A percentile compares a stretch with the other conserved stretches of the same genome.
These are phyloP conservation scores for Muscicapa adusta DNA, from an alignment of 2,113 vertebrate genomes.

Conservation along the genomic window DNA sequence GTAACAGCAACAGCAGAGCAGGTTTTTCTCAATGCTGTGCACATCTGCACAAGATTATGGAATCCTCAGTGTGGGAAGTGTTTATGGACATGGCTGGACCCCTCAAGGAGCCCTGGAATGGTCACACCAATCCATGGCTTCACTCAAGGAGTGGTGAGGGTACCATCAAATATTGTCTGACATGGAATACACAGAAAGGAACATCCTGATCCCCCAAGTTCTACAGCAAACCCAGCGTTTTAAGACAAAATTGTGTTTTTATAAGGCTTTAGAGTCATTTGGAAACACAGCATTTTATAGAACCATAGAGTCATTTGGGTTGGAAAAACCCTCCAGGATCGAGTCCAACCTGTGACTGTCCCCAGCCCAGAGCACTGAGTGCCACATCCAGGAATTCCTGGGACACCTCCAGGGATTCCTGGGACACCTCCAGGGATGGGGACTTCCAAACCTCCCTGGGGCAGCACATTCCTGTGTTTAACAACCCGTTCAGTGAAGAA, in stretches of 20 bases:
- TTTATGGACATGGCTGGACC: accelerated
- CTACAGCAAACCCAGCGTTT: neutral
- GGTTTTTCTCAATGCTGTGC: neutral
- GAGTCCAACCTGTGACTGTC: accelerated
- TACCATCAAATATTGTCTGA: neutral
- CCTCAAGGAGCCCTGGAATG: neutral
- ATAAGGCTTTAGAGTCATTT: neutral
- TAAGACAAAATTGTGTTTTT: neutral
- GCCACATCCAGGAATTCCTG: neutral
- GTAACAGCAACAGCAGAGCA: neutral
- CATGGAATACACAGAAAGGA: neutral
- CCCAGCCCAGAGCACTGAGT: neutral
- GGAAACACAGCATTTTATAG: neutral
- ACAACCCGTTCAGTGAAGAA: neutral
- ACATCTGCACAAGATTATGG: neutral
- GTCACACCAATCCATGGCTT: neutral
- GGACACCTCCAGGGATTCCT: neutral
- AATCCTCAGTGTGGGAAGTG: neutral
- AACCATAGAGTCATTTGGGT: accelerated
- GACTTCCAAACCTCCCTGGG: neutral
- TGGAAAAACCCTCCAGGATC: neutral
- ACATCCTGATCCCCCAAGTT: neutral
- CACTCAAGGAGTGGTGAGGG: neutral
- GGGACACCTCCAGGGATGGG: neutral
- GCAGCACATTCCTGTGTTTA: neutral